Evolutionary conservation across 53 echinoderm and acorn worm species (phyloP), one percentile per base, ranked within the genome.

Genomic region (Antedon mediterranea): DNA sequence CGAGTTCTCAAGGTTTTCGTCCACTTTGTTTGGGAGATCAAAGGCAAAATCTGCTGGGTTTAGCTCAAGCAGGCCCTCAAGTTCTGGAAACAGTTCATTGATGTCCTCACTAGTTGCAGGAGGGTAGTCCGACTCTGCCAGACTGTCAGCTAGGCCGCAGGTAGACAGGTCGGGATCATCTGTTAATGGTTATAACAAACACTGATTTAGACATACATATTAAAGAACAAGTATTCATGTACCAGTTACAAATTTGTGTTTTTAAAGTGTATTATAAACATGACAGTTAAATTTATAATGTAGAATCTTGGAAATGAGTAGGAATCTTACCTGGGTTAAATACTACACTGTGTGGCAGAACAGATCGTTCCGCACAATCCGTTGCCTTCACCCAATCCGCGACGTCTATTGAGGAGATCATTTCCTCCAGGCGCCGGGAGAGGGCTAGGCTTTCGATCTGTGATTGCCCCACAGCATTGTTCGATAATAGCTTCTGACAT

Each of bases 321-420:
- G n/a, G n/a, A n/a, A 76, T 78, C 87, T 91, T 72, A 91, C 91
- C 84, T 81, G 32, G 73, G 88, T 91, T 87, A 91, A 91, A 91
- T 33, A 88, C 79, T 81, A 88, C 85, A 88, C 86, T 83, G 83
- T 30, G 78, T 26, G 72, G 34, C 79, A 78, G 72, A 34, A 42
- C 73, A 23, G 28, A 43, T 30, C 42, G 88, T 81, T 72, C 83
- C 79, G 88, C 78, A 83, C 14, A 15, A 26, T 8, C 2, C 2
- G 7, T 57, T 57, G 57, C 57, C 57, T 57, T 57, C 57, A 57
- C 57, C 57, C 57, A 57, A 13, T 23, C 57, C 23, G 20, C 14
- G 9, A 57, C 57, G 23, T 57, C 57, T 26, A 57, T 18, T 2
- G 57, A 57, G 23, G 57, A 57, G 57, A 57, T 57, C 57, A 57